These are phyloP conservation scores for Euphonia xanthogaster DNA, from an alignment of 2,797 vertebrate genomes.

Conservation along the genomic window DNA sequence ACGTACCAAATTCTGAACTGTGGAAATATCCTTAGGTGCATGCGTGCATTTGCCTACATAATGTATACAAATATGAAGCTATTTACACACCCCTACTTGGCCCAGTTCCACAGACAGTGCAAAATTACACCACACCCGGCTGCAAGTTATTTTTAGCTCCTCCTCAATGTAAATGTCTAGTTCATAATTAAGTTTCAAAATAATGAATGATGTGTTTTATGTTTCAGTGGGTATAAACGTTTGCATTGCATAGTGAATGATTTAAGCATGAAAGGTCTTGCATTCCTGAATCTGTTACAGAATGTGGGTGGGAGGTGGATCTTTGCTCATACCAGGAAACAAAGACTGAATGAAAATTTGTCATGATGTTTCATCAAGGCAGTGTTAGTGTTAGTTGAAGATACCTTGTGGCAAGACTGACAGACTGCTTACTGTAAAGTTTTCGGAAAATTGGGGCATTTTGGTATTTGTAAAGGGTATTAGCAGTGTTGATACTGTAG, in stretches of 20 bases:
- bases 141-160: constrained; percentile 44
- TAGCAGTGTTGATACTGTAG: not conserved
- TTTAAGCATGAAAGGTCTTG: constrained; percentile 45
- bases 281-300: constrained; percentile 44
- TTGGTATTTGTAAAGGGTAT: not conserved
- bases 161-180: constrained; percentile 20
- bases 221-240: constrained; percentile 10
- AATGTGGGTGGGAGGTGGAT: constrained; percentile 52
- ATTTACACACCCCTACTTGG: constrained; percentile 6
- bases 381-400: not conserved
- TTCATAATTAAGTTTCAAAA: constrained; percentile 42
- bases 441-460: not conserved
- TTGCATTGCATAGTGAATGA: not conserved
- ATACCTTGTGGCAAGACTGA: not conserved
- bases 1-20: not conserved
- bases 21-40: not conserved
- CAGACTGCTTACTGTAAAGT: not conserved
- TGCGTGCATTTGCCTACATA: not conserved
- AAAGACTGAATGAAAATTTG: constrained; percentile 47
- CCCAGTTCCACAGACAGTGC: not conserved
- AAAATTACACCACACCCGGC: not conserved
- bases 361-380: constrained; percentile 27
- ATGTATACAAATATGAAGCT: not conserved
- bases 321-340: constrained; percentile 36
- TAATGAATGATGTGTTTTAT: constrained; percentile 50